Evolutionary conservation across 2,113 vertebrate genomes (phyloP).

Genomic region (Siphamia tubifer): DNA sequence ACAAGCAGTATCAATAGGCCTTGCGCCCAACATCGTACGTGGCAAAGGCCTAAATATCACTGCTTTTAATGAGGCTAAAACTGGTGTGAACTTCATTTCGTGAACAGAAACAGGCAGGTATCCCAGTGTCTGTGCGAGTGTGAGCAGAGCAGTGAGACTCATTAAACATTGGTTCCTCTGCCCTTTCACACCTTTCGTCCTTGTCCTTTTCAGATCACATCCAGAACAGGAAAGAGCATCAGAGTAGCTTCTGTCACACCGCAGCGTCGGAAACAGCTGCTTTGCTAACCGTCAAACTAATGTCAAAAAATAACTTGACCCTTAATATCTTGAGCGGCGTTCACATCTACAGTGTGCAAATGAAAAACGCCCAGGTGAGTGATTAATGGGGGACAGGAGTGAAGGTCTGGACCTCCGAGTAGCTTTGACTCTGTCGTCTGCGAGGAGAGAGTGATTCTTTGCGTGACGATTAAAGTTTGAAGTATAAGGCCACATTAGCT

Average conservation of each 20-base stretch:
- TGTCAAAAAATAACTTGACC: conserved; percentile 39
- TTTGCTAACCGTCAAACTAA: conserved; percentile 26
- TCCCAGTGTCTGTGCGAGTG: no score
- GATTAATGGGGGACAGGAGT: conserved; percentile 62
- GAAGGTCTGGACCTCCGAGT: conserved; percentile 64
- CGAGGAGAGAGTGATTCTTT: conserved; percentile 61
- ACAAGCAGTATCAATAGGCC: no score
- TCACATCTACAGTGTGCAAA: conserved; percentile 36
- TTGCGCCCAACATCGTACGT: no score
- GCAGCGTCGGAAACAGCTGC: conserved; percentile 36
- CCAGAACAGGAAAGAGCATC: not conserved
- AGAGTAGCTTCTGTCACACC: not conserved
- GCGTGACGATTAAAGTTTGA: conserved; percentile 65
- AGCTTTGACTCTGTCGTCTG: conserved; percentile 14
- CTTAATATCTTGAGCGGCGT: conserved; percentile 10
- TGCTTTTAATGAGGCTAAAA: no score
- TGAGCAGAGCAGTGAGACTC: no score
- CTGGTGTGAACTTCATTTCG: no score
- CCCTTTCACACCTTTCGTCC: no score
- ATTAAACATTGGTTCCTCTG: no score
- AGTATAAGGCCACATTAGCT: conserved; percentile 65
- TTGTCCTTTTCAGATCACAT: not conserved
- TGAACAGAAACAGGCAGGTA: no score
- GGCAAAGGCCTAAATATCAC: no score
- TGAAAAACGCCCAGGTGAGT: conserved; percentile 41